Evolutionary conservation across 1,140 invertebrate species (phyloP).

Genomic region (Drosophila nannoptera): DNA sequence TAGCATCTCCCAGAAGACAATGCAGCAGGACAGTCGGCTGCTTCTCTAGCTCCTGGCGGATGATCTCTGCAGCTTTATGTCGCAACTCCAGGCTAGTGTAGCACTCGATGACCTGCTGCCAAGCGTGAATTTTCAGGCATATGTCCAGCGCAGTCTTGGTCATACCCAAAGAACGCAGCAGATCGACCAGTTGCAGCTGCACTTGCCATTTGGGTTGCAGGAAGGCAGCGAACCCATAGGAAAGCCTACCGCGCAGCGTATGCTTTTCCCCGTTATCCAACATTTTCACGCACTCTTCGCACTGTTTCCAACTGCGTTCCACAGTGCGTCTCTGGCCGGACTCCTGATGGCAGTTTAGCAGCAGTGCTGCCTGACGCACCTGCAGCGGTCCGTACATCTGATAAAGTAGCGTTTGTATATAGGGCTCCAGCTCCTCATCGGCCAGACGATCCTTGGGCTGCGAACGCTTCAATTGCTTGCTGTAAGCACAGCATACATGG

Average conservation of each 20-base stretch:
- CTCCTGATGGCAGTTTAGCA: slow-evolving; percentile 88
- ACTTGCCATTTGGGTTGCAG: slow-evolving; percentile 87
- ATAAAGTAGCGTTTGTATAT: slow-evolving; percentile 84
- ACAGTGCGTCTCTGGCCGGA: slow-evolving; percentile 87
- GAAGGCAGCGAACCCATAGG: slow-evolving; percentile 84
- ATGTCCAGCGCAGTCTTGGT: slow-evolving; percentile 92
- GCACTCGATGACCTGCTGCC: slow-evolving; percentile 95
- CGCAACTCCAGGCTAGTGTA: slow-evolving; percentile 90
- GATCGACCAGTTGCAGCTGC: slow-evolving; percentile 87
- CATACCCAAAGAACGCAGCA: slow-evolving; percentile 89
- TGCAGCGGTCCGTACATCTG: slow-evolving; percentile 86
- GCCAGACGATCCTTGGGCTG: slow-evolving; percentile 88
- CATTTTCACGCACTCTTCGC: slow-evolving; percentile 87
- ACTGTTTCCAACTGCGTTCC: slow-evolving; percentile 92
- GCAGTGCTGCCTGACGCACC: slow-evolving; percentile 85
- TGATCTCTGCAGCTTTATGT: slow-evolving; percentile 94
- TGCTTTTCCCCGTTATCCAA: slow-evolving; percentile 41
- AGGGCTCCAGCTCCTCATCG: slow-evolving; percentile 89
- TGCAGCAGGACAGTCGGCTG: slow-evolving; percentile 91
- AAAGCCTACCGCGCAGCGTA: slow-evolving; percentile 69
- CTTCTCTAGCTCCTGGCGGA: slow-evolving; percentile 88
- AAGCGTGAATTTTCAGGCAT: slow-evolving; percentile 89
- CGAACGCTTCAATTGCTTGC: slow-evolving; percentile 83
- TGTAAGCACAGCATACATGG: slow-evolving; percentile 78
- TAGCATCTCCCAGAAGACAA: slow-evolving; percentile 89